phyloP scores from a whole-genome alignment of 2,888 invertebrate genomes.

The Pterostichus niger region DNA sequence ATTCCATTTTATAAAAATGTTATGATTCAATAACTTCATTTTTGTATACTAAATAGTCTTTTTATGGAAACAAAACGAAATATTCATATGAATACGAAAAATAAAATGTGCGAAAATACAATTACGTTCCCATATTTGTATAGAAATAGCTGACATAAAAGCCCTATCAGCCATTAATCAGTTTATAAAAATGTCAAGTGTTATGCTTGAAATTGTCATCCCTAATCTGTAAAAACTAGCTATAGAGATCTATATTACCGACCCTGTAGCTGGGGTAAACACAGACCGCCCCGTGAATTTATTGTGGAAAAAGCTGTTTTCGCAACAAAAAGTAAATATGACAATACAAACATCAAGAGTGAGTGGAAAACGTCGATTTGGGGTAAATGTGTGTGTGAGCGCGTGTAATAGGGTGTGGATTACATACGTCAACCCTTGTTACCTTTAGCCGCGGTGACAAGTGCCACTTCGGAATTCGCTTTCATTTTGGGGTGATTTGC shows the following conservation, averaged over 20 bases:
- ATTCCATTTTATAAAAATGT: no score
- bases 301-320: slow-evolving; percentile 72
- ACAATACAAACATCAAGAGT: slow-evolving; percentile 70
- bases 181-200: slow-evolving; percentile 53
- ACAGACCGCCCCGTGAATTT: slow-evolving; percentile 60
- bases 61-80: no score
- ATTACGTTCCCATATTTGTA: slow-evolving; percentile 16
- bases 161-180: slow-evolving; percentile 48
- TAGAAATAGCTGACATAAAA: slow-evolving; percentile 24
- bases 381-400: slow-evolving; percentile 72
- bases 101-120: slow-evolving; percentile 17
- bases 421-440: slow-evolving; percentile 71
- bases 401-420: slow-evolving; percentile 74
- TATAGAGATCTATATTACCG: slow-evolving; percentile 34
- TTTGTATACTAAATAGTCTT: no score
- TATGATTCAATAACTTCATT: no score
- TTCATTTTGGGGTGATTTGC: slow-evolving; percentile 62
- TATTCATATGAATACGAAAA: no score
- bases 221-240: slow-evolving; percentile 46
- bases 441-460: slow-evolving; percentile 58
- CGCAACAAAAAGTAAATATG: slow-evolving; percentile 73
- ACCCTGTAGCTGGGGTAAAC: slow-evolving; percentile 39
- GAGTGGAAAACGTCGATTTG: slow-evolving; percentile 72
- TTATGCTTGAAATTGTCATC: slow-evolving; percentile 41
- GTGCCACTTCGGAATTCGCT: slow-evolving; percentile 54